These are phyloP conservation scores for Lutraria lutraria DNA, from an alignment of 2,888 invertebrate species.

Conservation along the genomic window DNA sequence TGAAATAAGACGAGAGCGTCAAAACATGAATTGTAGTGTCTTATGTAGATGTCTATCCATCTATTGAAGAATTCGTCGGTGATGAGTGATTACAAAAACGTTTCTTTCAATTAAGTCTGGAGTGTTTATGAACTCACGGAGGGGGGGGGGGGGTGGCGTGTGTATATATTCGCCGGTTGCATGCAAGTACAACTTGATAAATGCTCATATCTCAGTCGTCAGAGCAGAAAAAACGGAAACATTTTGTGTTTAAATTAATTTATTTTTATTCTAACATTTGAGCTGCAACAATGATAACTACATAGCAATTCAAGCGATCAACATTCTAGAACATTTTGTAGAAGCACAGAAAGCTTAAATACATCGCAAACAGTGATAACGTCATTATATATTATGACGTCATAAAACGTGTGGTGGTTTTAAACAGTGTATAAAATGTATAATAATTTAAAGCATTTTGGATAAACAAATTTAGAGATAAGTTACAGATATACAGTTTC, in stretches of 20 bases:
- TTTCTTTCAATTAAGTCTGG: too few relatives aligned
- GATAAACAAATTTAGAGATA: neutral
- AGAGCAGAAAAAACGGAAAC: neutral
- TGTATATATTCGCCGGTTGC: too few relatives aligned
- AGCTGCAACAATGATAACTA: slow-evolving; percentile 11
- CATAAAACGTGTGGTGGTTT: slow-evolving; percentile 4
- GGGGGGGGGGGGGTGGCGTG: too few relatives aligned
- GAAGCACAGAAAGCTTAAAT: neutral
- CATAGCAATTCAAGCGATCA: neutral
- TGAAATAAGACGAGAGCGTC: too few relatives aligned
- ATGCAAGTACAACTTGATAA: too few relatives aligned
- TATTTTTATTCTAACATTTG: slow-evolving; percentile 19
- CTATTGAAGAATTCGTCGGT: too few relatives aligned
- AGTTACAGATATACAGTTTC: neutral
- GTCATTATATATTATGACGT: neutral
- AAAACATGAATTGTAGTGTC: too few relatives aligned
- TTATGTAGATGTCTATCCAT: too few relatives aligned
- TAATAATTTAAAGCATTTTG: neutral
- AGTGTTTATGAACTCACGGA: too few relatives aligned
- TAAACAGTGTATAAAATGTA: slow-evolving; percentile 9
- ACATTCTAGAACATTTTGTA: slow-evolving; percentile 9
- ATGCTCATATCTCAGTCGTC: too few relatives aligned
- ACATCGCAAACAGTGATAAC: slow-evolving; percentile 12
- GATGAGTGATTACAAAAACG: too few relatives aligned
- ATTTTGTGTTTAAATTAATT: neutral